phyloP scores from a whole-genome alignment of 2,113 vertebrate genomes.

The Petromus typicus region DNA sequence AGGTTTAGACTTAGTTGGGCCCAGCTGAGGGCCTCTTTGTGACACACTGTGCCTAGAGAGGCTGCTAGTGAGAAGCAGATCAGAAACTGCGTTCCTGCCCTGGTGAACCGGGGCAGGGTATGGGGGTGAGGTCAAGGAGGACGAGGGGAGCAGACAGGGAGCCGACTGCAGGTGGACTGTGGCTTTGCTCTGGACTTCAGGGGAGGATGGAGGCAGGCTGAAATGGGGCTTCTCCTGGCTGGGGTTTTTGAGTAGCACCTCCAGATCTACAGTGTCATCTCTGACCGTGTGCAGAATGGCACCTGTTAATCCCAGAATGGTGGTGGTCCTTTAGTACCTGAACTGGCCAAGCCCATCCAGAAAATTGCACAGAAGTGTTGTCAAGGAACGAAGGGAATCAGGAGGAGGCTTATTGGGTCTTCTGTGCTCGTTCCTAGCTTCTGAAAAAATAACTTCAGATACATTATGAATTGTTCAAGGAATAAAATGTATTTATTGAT shows the following conservation, averaged over 20 bases:
- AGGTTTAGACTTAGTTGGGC: neutral
- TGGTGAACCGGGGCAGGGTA: neutral
- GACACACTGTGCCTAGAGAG: neutral
- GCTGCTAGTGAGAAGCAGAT: neutral
- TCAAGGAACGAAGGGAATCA: neutral
- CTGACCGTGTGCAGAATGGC: neutral
- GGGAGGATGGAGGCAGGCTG: neutral
- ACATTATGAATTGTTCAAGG: constrained; percentile 9
- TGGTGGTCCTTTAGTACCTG: neutral
- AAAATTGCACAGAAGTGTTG: neutral
- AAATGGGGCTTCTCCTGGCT: neutral
- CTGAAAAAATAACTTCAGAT: constrained; percentile 8
- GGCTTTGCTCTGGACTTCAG: neutral
- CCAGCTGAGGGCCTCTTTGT: neutral
- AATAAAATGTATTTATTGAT: constrained; percentile 47
- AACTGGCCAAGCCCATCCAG: neutral
- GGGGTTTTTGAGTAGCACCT: neutral
- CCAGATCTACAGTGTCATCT: neutral
- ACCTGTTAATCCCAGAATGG: neutral
- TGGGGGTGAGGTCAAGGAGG: too few relatives aligned
- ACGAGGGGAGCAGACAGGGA: neutral
- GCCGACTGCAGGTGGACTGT: neutral
- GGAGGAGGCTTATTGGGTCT: neutral
- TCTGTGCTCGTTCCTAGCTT: neutral
- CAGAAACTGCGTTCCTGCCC: neutral